Conservation (phyloP, 92 coral and sea anemone species). For the Umimayanthus kanabou region DNA sequence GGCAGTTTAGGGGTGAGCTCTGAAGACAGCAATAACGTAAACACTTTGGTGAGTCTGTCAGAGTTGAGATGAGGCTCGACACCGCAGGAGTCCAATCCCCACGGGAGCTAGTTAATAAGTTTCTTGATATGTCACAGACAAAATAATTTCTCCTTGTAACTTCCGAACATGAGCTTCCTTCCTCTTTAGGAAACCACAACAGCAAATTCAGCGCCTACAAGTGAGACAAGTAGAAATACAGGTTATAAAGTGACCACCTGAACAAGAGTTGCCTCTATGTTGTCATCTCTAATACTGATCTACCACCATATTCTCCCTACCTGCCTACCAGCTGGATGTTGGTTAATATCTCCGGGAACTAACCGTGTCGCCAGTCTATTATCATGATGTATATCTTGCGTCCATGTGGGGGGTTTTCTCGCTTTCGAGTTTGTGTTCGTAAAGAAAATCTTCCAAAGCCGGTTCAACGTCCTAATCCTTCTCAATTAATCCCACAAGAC, state of each 20-base stretch:
- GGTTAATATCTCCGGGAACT: conserved; percentile 80
- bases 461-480: conserved; percentile 29
- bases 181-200: not conserved
- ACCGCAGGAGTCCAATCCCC: conserved; percentile 38
- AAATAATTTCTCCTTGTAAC: conserved; percentile 22
- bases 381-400: conserved; percentile 32
- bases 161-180: conserved; percentile 24
- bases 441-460: conserved; percentile 38
- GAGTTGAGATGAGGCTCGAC: conserved; percentile 42
- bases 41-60: conserved; percentile 15
- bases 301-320: conserved; percentile 68
- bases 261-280: conserved; percentile 25
- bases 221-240: conserved; percentile 28
- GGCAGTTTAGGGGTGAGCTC: conserved; percentile 27
- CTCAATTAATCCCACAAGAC: conserved; percentile 39
- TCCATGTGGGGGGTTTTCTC: conserved; percentile 34
- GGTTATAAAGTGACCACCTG: conserved; percentile 43
- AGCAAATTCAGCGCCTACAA: conserved; percentile 26
- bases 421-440: not conserved
- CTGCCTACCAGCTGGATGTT: conserved; percentile 75
- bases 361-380: conserved; percentile 43
- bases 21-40: conserved; percentile 37
- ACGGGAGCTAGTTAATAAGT: conserved; percentile 37
- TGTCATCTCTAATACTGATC: conserved; percentile 50
- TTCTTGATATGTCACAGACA: conserved; percentile 41